Evolutionary conservation across 2,888 invertebrate species (phyloP).

Genomic region (Halictus quadricinctus): DNA sequence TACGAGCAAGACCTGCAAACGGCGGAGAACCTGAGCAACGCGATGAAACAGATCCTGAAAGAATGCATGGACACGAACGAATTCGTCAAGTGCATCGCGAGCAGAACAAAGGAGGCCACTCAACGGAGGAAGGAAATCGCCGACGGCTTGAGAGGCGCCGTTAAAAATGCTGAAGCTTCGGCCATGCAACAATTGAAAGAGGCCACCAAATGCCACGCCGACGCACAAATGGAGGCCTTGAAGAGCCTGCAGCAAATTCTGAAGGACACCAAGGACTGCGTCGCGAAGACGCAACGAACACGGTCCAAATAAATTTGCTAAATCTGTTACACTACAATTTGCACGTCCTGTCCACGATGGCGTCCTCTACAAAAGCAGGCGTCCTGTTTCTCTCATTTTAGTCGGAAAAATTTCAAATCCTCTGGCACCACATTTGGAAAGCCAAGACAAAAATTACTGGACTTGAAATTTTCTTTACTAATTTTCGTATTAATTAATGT

Average conservation of each 20-base stretch:
- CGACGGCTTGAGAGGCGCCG: slow-evolving; percentile 7
- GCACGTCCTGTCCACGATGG: no score
- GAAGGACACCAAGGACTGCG: slow-evolving; percentile 37
- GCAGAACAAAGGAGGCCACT: slow-evolving; percentile 21
- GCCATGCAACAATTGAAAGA: slow-evolving; percentile 22
- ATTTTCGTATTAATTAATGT: no score
- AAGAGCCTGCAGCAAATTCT: slow-evolving; percentile 28
- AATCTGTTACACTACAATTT: no score
- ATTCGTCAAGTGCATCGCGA: slow-evolving; percentile 35
- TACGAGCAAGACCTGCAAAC: slow-evolving; percentile 14
- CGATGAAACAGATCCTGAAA: slow-evolving; percentile 33
- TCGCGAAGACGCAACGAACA: slow-evolving; percentile 2
- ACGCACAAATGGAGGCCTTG: slow-evolving; percentile 32
- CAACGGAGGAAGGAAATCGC: slow-evolving; percentile 3
- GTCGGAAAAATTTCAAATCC: no score
- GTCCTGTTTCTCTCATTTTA: no score
- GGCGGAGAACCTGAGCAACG: neutral
- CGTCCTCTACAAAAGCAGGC: no score
- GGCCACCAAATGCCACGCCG: slow-evolving; percentile 37
- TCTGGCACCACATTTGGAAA: no score
- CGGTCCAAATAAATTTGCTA: no score
- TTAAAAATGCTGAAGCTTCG: slow-evolving; percentile 12
- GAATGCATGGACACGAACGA: slow-evolving; percentile 44
- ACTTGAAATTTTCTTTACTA: no score
- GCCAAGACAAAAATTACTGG: no score